A percentile compares a stretch with the other conserved stretches of the same genome.
These are phyloP conservation scores for Choloepus didactylus DNA, from an alignment of 2,797 vertebrate species.

Conservation along the genomic window DNA sequence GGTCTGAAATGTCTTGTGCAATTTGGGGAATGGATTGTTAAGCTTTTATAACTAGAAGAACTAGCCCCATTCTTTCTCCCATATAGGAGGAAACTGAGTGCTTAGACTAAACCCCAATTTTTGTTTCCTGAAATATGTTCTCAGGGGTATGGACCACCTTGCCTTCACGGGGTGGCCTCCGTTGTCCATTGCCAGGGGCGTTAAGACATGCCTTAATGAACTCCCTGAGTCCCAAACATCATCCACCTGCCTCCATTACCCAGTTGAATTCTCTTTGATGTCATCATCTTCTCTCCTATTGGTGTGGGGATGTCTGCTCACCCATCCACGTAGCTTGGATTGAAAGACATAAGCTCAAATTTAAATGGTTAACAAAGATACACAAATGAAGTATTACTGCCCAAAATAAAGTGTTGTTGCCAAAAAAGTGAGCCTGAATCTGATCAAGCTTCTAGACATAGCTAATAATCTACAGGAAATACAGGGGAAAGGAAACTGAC, in stretches of 20 bases:
- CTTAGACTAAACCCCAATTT: neutral
- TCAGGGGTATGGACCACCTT: neutral
- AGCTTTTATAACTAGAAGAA: neutral
- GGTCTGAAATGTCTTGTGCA: neutral
- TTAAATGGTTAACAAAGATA: neutral
- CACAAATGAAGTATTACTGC: neutral
- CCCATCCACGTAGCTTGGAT: neutral
- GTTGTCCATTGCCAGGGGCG: neutral
- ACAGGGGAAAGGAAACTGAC: neutral
- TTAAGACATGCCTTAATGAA: neutral
- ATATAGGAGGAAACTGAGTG: neutral
- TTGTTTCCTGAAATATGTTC: too few relatives aligned
- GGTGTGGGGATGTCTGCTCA: neutral
- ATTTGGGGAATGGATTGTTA: neutral
- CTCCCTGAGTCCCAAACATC: neutral
- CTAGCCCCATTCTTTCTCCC: neutral
- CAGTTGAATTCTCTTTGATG: neutral
- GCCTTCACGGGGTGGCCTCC: neutral
- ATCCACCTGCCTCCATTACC: neutral
- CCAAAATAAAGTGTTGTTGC: neutral
- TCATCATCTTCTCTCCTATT: neutral
- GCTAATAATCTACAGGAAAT: conserved; percentile 42
- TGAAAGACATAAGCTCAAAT: neutral
- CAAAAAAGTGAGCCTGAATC: neutral
- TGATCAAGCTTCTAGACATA: conserved; percentile 17